Conservation (phyloP, 2,113 vertebrate species). For the Campylomormyrus numenius region DNA sequence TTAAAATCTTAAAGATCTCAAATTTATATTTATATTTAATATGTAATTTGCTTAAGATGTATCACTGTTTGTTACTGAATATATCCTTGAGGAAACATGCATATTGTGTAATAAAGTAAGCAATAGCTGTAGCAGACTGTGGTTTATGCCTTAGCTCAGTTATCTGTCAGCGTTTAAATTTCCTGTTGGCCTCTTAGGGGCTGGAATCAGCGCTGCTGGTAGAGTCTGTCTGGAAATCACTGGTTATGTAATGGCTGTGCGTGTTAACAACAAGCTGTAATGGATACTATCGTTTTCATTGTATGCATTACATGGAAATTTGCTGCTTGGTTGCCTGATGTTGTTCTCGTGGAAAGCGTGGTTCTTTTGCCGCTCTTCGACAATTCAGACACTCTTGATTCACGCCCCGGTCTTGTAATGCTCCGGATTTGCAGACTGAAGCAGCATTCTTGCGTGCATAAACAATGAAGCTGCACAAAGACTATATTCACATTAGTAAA, state of each 20-base stretch:
- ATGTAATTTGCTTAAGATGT: background rate
- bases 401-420: background rate
- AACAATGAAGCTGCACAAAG: background rate
- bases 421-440: background rate
- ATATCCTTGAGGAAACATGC: conserved; percentile 9
- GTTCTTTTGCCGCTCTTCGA: background rate
- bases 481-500: background rate
- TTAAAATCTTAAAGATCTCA: background rate
- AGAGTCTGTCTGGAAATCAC: background rate
- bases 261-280: background rate
- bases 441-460: background rate
- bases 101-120: conserved; percentile 10
- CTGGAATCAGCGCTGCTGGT: background rate
- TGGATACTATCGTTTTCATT: background rate
- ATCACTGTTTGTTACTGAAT: conserved; percentile 33
- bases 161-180: conserved; percentile 20
- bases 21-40: background rate
- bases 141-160: conserved; percentile 27
- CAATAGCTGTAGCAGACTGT: conserved; percentile 1
- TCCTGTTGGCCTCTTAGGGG: conserved; percentile 11
- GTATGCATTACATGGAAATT: background rate
- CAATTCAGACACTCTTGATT: background rate
- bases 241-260: conserved; percentile 2
- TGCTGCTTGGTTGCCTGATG: background rate
- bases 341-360: background rate